A percentile compares a stretch with the other conserved stretches of the same genome.
Evolutionary conservation across 2,797 vertebrate genomes (phyloP).

Genomic region (Schizothorax lantsangensis): DNA sequence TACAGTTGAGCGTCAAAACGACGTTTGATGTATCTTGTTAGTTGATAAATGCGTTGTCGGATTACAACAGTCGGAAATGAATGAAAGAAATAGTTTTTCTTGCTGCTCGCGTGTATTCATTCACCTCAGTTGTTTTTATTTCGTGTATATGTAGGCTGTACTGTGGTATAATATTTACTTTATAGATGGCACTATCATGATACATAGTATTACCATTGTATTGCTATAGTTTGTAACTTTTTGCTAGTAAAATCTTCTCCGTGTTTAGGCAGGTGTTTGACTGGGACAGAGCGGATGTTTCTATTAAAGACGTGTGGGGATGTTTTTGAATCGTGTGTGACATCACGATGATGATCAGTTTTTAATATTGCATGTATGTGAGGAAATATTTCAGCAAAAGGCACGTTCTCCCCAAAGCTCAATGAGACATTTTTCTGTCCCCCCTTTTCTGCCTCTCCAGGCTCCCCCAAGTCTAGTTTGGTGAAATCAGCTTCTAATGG

Average conservation of each 20-base stretch:
- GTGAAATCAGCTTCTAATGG: constrained; percentile 20
- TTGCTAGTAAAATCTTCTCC: neutral
- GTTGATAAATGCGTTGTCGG: neutral
- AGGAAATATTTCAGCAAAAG: neutral
- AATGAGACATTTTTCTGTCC: neutral
- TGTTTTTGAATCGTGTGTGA: constrained; percentile 16
- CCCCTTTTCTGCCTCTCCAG: neutral
- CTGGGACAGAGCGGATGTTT: neutral
- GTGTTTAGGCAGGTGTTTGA: neutral
- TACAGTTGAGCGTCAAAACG: neutral
- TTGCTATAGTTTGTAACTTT: neutral
- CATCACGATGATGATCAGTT: neutral
- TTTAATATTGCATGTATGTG: neutral
- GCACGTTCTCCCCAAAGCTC: neutral
- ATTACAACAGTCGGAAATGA: neutral
- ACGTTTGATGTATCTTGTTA: neutral
- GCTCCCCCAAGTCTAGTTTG: constrained; percentile 33
- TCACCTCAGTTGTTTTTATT: neutral
- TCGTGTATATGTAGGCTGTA: neutral
- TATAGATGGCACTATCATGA: neutral
- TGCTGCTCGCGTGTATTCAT: neutral
- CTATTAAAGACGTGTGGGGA: neutral
- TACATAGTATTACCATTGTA: too few relatives aligned
- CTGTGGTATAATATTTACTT: neutral
- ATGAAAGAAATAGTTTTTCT: neutral